phyloP scores from a whole-genome alignment of 2,888 invertebrate genomes.

The Hipparchia semele region DNA sequence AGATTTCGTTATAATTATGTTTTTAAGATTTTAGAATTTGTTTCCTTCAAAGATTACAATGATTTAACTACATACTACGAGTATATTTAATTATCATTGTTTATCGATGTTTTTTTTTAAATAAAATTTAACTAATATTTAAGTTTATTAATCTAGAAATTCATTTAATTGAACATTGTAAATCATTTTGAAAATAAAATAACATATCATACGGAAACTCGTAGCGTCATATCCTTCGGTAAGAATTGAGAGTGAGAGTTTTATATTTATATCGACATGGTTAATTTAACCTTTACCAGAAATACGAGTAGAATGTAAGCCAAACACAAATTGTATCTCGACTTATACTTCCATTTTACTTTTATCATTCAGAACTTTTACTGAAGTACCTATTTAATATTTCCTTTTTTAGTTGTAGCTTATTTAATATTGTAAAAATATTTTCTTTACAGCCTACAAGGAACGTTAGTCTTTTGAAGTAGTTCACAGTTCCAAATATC shows the following conservation, averaged over 20 bases:
- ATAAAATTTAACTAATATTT: too few relatives aligned
- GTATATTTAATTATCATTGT: too few relatives aligned
- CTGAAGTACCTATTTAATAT: neutral
- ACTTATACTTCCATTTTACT: constrained; percentile 25
- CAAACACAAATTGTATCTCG: constrained; percentile 13
- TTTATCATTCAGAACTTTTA: constrained; percentile 3
- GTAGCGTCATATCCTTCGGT: constrained; percentile 60
- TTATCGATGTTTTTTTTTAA: too few relatives aligned
- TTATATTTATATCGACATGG: constrained; percentile 56
- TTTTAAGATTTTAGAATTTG: constrained; percentile 25
- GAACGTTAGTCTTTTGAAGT: too few relatives aligned
- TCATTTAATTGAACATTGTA: too few relatives aligned
- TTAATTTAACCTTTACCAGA: constrained; percentile 26
- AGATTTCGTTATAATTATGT: constrained; percentile 46
- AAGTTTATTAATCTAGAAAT: too few relatives aligned
- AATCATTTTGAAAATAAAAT: constrained; percentile 26
- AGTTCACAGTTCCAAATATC: too few relatives aligned
- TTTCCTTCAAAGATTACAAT: neutral
- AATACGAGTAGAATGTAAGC: constrained; percentile 34
- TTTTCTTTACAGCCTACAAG: too few relatives aligned
- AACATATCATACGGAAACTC: constrained; percentile 67
- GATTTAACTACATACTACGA: too few relatives aligned
- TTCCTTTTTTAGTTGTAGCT: neutral
- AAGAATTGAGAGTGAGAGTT: constrained; percentile 57
- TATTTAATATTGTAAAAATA: too few relatives aligned